A percentile compares a stretch with the other conserved stretches of the same genome.
phyloP scores from a whole-genome alignment of 2,888 invertebrate genomes.

The Erebia epiphron region DNA sequence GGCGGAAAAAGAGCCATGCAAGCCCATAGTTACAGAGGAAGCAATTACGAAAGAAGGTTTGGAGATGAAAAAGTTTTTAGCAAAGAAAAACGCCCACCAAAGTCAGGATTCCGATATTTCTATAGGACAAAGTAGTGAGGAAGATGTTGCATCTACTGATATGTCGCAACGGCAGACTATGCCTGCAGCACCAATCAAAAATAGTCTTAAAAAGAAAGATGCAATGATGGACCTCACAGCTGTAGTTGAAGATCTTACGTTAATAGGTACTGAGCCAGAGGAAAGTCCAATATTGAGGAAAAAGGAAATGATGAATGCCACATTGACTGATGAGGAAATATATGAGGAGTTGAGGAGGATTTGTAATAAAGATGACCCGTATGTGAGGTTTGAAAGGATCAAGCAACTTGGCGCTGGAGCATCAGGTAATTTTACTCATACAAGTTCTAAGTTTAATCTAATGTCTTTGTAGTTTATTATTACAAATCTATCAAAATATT shows the following conservation, averaged over 20 bases:
- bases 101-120: conserved; percentile 83
- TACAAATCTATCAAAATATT: too few species aligned
- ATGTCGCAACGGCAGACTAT: conserved; percentile 78
- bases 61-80: conserved; percentile 89
- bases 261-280: conserved; percentile 72
- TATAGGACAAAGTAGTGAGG: conserved; percentile 80
- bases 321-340: conserved; percentile 87
- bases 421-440: conserved; percentile 76
- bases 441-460: not conserved
- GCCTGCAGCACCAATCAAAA: conserved; percentile 79
- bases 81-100: conserved; percentile 88
- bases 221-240: conserved; percentile 63
- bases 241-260: conserved; percentile 69
- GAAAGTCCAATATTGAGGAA: conserved; percentile 85
- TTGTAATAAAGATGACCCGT: conserved; percentile 92
- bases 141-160: conserved; percentile 73
- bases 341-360: conserved; percentile 90
- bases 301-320: conserved; percentile 80
- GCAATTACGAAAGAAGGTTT: conserved; percentile 92
- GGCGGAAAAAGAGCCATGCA: conserved; percentile 87
- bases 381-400: conserved; percentile 89
- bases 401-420: conserved; percentile 96
- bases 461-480: too few species aligned
- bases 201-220: conserved; percentile 69
- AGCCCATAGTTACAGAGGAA: conserved; percentile 91